Evolutionary conservation across 2,113 vertebrate species (phyloP).

Genomic region (Cygnus buccinator): DNA sequence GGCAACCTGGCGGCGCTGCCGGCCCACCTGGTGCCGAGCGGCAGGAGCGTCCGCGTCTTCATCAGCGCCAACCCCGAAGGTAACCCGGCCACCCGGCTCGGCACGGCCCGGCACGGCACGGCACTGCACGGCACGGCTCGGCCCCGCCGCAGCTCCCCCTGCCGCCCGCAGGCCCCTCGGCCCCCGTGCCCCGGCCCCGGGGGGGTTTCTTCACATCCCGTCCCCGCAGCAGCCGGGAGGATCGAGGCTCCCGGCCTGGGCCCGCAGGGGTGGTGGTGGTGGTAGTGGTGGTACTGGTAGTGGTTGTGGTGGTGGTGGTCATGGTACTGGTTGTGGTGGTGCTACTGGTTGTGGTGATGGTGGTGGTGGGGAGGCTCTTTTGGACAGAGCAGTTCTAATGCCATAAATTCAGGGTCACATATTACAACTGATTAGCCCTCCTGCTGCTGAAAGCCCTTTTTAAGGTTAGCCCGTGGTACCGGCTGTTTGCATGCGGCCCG

Average conservation of each 20-base stretch:
- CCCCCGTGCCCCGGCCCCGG: no score
- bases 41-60: slow-evolving; percentile 92
- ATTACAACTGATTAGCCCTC: not conserved
- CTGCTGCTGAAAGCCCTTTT: not conserved
- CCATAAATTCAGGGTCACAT: not conserved
- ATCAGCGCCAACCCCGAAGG: slow-evolving; percentile 94
- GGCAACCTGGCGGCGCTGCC: slow-evolving; percentile 90
- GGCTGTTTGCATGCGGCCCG: slow-evolving; percentile 3
- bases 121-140: not conserved
- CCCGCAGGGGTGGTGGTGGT: no score
- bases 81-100: slow-evolving; percentile 56
- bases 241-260: no score
- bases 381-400: not conserved
- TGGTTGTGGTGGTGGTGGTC: no score
- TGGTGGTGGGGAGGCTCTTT: no score
- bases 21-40: slow-evolving; percentile 87
- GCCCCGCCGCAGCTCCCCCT: not conserved
- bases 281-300: no score
- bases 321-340: no score
- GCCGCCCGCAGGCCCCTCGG: not conserved
- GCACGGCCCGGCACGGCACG: no score
- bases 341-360: no score
- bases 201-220: no score
- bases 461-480: not conserved
- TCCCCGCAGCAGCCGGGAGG: no score